Evolutionary conservation across 2,797 vertebrate genomes (phyloP).

Genomic region (Phataginus tetradactyla): DNA sequence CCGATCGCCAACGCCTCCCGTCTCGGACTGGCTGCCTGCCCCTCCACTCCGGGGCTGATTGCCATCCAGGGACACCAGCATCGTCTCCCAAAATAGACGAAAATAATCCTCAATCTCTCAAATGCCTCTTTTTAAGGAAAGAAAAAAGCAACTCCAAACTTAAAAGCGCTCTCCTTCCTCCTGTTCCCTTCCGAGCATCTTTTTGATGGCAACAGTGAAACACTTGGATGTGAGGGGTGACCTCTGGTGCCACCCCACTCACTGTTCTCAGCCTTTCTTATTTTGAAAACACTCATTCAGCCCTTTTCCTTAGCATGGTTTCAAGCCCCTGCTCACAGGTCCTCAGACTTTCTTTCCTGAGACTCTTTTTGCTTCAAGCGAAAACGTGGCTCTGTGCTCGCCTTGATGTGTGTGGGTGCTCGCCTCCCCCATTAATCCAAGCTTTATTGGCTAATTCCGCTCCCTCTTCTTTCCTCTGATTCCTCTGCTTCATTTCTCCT

Average conservation of each 20-base stretch:
- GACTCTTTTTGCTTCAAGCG: neutral
- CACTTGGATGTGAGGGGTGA: slow-evolving; percentile 29
- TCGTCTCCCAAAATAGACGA: slow-evolving; percentile 69
- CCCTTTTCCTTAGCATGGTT: slow-evolving; percentile 50
- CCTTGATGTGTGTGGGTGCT: slow-evolving; percentile 70
- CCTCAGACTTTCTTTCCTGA: slow-evolving; percentile 51
- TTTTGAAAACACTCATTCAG: slow-evolving; percentile 67
- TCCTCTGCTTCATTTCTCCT: slow-evolving; percentile 40
- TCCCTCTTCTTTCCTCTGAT: slow-evolving; percentile 54
- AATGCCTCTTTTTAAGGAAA: slow-evolving; percentile 65
- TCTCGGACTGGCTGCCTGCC: neutral
- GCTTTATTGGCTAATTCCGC: slow-evolving; percentile 63
- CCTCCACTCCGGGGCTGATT: slow-evolving; percentile 29
- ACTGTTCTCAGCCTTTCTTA: slow-evolving; percentile 55
- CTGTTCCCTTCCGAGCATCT: slow-evolving; percentile 50
- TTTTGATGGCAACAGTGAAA: slow-evolving; percentile 68
- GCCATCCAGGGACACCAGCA: slow-evolving; percentile 55
- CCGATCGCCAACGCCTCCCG: neutral
- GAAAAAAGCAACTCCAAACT: slow-evolving; percentile 58
- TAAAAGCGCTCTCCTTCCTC: slow-evolving; percentile 57
- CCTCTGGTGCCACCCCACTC: neutral
- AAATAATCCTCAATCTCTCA: slow-evolving; percentile 60
- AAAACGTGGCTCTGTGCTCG: neutral
- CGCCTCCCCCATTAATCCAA: slow-evolving; percentile 62
- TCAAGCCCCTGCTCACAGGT: slow-evolving; percentile 37